Conservation (phyloP, 2,888 invertebrate species). For the Mythimna impura region DNA sequence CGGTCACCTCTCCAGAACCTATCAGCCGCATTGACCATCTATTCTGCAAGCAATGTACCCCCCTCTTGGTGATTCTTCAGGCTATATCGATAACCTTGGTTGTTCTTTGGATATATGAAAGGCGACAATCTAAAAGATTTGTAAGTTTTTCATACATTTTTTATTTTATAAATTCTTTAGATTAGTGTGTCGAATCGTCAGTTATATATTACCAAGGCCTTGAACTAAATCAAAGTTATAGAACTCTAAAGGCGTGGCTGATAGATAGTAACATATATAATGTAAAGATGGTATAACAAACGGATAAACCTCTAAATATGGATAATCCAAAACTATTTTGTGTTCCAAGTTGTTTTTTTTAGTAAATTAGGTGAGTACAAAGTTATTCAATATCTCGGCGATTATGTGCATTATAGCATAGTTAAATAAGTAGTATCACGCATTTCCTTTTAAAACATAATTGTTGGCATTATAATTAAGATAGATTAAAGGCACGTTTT, state of each 20-base stretch:
- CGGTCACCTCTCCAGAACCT: too few species aligned
- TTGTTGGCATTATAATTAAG: neutral
- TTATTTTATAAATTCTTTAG: neutral
- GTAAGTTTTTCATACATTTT: too few species aligned
- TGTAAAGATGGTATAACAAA: neutral
- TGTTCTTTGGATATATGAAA: too few species aligned
- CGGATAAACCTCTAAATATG: neutral
- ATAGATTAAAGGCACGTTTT: neutral
- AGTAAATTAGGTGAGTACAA: neutral
- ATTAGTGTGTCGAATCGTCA: too few species aligned
- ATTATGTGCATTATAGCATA: neutral
- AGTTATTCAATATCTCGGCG: neutral
- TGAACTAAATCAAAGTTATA: neutral
- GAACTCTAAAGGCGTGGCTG: neutral
- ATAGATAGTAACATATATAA: too few species aligned
- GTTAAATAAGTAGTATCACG: neutral
- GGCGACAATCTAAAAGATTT: neutral
- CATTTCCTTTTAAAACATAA: constrained; percentile 7
- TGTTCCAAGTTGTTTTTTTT: constrained; percentile 17
- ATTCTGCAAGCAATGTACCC: too few species aligned
- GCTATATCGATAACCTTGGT: too few species aligned
- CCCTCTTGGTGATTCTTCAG: too few species aligned
- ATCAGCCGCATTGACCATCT: too few species aligned
- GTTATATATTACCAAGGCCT: neutral
- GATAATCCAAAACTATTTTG: constrained; percentile 17